A percentile compares a stretch with the other conserved stretches of the same genome.
phyloP scores from a whole-genome alignment of 2,113 vertebrate genomes.

The Pseudopipra pipra region DNA sequence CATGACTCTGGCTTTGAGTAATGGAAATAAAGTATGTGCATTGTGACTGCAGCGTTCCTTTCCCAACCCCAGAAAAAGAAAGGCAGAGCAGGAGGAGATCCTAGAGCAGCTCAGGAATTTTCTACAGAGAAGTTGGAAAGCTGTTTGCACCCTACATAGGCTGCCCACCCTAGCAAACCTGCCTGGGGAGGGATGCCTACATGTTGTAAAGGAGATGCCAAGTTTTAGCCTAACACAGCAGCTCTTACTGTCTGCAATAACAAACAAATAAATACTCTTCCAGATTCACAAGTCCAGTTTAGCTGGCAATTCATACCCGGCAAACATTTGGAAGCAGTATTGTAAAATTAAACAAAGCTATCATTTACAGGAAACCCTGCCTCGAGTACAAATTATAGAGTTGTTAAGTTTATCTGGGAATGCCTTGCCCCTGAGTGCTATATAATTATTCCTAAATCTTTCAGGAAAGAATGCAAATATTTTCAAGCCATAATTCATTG shows the following conservation, averaged over 20 bases:
- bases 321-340: constrained; percentile 60
- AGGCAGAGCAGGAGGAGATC: not conserved
- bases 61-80: not conserved
- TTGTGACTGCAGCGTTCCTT: not conserved
- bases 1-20: constrained; percentile 67
- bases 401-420: constrained; percentile 67
- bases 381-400: constrained; percentile 65
- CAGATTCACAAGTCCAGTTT: constrained; percentile 15
- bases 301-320: not conserved
- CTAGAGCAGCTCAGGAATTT: not conserved
- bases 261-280: constrained; percentile 42
- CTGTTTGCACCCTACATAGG: not conserved
- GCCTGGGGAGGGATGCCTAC: not conserved
- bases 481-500: constrained; percentile 54
- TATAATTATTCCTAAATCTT: constrained; percentile 70
- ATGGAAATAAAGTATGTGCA: constrained; percentile 68
- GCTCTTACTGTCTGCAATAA: not conserved
- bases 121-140: not conserved
- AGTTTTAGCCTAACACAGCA: not conserved
- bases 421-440: constrained; percentile 59
- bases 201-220: not conserved
- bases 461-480: constrained; percentile 69
- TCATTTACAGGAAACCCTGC: constrained; percentile 70
- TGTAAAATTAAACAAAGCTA: constrained; percentile 66
- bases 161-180: not conserved